These are phyloP conservation scores for Acrocephalus scirpaceus DNA, from an alignment of 2,797 vertebrate species.

Conservation along the genomic window DNA sequence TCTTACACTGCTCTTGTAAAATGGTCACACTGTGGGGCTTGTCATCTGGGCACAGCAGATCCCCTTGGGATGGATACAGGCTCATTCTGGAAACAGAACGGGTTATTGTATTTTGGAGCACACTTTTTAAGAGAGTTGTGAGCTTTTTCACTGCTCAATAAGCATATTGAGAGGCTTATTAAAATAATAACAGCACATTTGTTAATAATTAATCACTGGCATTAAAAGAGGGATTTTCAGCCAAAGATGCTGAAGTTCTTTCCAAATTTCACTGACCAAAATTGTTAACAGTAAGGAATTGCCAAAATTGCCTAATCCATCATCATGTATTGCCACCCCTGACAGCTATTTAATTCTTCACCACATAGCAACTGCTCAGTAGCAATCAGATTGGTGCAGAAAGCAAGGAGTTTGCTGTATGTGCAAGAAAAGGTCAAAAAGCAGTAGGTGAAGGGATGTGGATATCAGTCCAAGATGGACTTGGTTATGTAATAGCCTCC, in stretches of 20 bases:
- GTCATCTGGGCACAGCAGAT: accelerated
- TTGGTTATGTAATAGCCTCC: neutral
- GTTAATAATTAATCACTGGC: slow-evolving; percentile 41
- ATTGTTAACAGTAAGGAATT: neutral
- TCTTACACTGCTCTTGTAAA: neutral
- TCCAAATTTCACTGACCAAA: slow-evolving; percentile 19
- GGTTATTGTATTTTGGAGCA: neutral
- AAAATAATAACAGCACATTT: slow-evolving; percentile 41
- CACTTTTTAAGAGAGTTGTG: neutral
- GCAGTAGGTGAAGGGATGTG: neutral
- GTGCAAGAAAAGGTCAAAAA: neutral
- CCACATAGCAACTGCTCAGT: neutral
- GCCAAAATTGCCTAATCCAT: slow-evolving; percentile 16
- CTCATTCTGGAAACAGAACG: neutral
- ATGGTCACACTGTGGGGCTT: accelerated
- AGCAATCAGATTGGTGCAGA: neutral
- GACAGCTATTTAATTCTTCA: slow-evolving; percentile 32
- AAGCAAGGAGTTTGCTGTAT: neutral
- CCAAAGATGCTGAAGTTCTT: slow-evolving; percentile 6
- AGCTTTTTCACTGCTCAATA: neutral
- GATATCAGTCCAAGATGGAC: neutral
- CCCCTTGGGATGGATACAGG: too few species aligned
- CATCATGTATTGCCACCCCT: neutral
- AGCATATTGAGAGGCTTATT: slow-evolving; percentile 8
- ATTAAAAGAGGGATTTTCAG: neutral